These are phyloP conservation scores for Mixornis gularis DNA, from an alignment of 2,113 vertebrate species.

Conservation along the genomic window DNA sequence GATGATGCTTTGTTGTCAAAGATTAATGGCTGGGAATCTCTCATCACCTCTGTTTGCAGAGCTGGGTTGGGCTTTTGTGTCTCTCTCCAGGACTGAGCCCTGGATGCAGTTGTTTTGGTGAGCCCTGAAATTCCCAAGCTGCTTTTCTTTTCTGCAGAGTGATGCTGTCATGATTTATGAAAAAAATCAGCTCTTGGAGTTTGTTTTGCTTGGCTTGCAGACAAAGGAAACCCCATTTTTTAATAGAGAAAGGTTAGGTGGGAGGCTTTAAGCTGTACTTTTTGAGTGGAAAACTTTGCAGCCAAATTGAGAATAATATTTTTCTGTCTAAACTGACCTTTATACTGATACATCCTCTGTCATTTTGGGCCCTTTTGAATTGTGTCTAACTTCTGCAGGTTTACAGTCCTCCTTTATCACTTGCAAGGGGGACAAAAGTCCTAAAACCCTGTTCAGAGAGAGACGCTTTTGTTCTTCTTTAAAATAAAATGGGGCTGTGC, in stretches of 20 bases:
- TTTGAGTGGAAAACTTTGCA: neutral
- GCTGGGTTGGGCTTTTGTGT: neutral
- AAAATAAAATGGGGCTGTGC: neutral
- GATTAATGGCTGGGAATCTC: conserved; percentile 40
- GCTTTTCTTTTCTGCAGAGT: conserved; percentile 27
- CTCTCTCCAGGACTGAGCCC: neutral
- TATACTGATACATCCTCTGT: neutral
- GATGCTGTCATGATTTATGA: conserved; percentile 16
- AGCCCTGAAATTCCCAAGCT: conserved; percentile 39
- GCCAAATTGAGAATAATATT: conserved; percentile 30
- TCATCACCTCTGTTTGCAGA: neutral
- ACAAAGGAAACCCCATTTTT: neutral
- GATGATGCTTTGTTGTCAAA: conserved; percentile 9
- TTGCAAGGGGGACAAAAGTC: neutral
- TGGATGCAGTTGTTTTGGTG: conserved; percentile 18
- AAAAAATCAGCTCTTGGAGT: neutral
- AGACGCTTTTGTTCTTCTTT: neutral
- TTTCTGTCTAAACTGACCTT: conserved; percentile 37
- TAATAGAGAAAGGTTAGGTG: neutral
- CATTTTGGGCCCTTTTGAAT: neutral
- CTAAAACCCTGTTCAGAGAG: neutral
- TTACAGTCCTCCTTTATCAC: neutral
- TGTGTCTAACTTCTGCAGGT: neutral
- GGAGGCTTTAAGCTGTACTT: neutral
- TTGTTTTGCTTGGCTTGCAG: conserved; percentile 7